Base-by-base conservation (phyloP, 2,113 vertebrate species). In the Synodontis membranacea region DNA sequence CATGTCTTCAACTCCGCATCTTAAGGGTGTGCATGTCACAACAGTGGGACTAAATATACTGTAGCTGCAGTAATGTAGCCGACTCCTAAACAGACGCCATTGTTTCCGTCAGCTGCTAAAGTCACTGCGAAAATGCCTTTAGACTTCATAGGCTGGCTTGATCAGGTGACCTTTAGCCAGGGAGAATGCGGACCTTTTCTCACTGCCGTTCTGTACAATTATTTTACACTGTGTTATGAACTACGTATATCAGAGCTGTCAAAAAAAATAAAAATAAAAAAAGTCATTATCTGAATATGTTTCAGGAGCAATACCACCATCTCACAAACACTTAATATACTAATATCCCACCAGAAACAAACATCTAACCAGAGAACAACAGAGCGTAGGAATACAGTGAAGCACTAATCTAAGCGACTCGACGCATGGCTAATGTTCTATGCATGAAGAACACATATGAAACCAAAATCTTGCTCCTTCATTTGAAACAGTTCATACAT, bases 31-130 rank as follows among this genome's bases (percentile, higher is more conserved):
- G 46, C 21, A 70, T 28, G 48, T 72, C 48, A 87, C 88, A 91
- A 78, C 85, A 25, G 78, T 28, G 62, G 82, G 83, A 68, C 85
- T 44, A 90, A 66, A 23, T 10, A n/a, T n/a, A n/a, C n/a, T n/a
- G 62, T 92, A 81, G 58, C 91, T 89, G 5, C 0, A 86, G 93
- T 92, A 92, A 95, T 92, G 52, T 81, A 84, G 90, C 86, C 11
- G 88, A 91, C 88, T 90, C 92, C 88, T 88, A 66, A 93, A 93
- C 91, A 80, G 31, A 88, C 4, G 66, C 91, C 90, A 93, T 94
- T 94, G 93, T 94, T 93, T 92, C 88, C 88, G 88, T 50, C 81
- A 88, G 89, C 90, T 89, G 92, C 92, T 94, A 91, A 88, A 89
- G 92, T 95, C 94, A 94, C 94, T 88, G 88, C 76, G 83, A 88